These are phyloP conservation scores for Leucoraja erinaceus DNA, from an alignment of 2,113 vertebrate genomes.

Conservation along the genomic window DNA sequence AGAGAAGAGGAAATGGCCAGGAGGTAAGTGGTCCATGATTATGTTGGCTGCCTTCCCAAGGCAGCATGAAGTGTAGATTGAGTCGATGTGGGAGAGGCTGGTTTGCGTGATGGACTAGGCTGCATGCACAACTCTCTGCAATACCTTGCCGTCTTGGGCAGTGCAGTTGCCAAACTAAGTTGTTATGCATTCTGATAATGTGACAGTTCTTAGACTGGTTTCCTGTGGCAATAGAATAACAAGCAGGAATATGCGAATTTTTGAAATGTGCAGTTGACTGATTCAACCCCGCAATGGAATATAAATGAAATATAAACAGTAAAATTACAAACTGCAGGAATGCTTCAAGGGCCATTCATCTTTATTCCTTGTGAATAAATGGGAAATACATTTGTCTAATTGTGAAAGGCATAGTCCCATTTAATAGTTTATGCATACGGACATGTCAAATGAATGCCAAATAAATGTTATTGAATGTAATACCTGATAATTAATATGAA, in stretches of 20 bases:
- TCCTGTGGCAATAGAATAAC: neutral
- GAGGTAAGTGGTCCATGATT: too few species aligned
- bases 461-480: conserved; percentile 11
- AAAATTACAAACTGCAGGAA: neutral
- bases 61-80: too few species aligned
- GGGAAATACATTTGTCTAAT: neutral
- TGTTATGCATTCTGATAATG: neutral
- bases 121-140: too few species aligned
- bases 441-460: neutral
- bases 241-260: neutral
- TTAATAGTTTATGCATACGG: neutral
- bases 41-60: too few species aligned
- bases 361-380: neutral
- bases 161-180: too few species aligned
- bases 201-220: neutral
- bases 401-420: too few species aligned
- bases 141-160: too few species aligned
- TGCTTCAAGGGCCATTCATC: neutral
- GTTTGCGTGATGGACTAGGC: too few species aligned
- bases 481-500: neutral
- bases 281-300: neutral
- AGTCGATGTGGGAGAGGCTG: too few species aligned
- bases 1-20: too few species aligned
- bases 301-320: neutral
- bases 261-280: too few species aligned